Evolutionary conservation across 2,113 vertebrate genomes (phyloP).

Genomic region (Hyperopisus bebe): DNA sequence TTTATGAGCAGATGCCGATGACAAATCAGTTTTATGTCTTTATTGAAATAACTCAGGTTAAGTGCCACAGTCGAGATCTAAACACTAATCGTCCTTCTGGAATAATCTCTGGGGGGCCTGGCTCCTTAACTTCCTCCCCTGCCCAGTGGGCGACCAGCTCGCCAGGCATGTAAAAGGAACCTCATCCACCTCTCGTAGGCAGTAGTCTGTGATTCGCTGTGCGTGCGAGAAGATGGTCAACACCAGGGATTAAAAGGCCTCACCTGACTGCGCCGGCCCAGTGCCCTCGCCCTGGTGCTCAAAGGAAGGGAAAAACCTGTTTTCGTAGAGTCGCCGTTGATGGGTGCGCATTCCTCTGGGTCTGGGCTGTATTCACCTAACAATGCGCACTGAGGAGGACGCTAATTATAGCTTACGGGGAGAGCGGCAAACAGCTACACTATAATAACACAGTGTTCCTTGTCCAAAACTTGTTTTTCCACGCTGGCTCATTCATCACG

Average conservation of each 20-base stretch:
- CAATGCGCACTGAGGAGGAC: conserved; percentile 22
- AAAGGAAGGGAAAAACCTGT: conserved; percentile 1
- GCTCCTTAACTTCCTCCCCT: background rate
- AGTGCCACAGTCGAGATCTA: background rate
- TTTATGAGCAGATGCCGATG: background rate
- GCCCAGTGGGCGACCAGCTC: background rate
- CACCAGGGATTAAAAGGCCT: background rate
- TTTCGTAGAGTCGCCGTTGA: background rate
- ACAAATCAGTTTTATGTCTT: background rate
- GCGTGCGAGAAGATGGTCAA: conserved; percentile 8
- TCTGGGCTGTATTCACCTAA: conserved; percentile 26
- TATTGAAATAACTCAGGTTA: background rate
- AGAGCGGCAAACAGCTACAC: conserved; percentile 12
- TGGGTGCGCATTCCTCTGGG: background rate
- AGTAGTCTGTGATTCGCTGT: background rate
- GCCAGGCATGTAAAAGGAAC: background rate
- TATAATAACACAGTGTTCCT: conserved; percentile 19
- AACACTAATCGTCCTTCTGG: background rate
- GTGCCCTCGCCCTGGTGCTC: background rate
- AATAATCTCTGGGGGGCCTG: background rate
- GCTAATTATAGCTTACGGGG: conserved; percentile 51
- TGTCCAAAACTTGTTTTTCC: conserved; percentile 27
- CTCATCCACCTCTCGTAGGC: background rate
- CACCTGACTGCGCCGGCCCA: background rate
- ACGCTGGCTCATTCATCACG: conserved; percentile 15